phyloP scores from a whole-genome alignment of 2,888 invertebrate species.

The Linyphia triangularis region DNA sequence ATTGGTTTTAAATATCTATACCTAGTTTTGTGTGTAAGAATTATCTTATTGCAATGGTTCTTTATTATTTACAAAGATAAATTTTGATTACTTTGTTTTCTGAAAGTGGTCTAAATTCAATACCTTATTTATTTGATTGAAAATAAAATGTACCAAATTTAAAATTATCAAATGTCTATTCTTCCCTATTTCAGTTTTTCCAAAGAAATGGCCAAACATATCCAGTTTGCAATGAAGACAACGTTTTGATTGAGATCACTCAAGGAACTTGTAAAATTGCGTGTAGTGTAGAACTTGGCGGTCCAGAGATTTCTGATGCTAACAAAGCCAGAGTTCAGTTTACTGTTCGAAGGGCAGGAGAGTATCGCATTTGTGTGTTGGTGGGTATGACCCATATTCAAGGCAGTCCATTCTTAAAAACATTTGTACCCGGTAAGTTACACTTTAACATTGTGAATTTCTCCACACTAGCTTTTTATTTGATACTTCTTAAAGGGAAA shows the following conservation, averaged over 20 bases:
- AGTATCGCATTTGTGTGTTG: conserved; percentile 91
- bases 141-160: too few species aligned
- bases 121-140: too few species aligned
- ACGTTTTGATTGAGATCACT: conserved; percentile 91
- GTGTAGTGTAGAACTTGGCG: conserved; percentile 91
- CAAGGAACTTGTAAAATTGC: conserved; percentile 90
- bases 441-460: too few species aligned
- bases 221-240: conserved; percentile 95
- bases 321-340: conserved; percentile 94
- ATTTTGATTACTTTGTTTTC: background rate
- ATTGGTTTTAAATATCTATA: background rate
- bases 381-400: conserved; percentile 88
- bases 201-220: conserved; percentile 96
- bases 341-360: conserved; percentile 93
- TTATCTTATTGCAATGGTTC: background rate
- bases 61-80: background rate
- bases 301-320: conserved; percentile 89
- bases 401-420: conserved; percentile 91
- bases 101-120: background rate
- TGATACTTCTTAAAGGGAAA: too few species aligned
- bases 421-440: conserved; percentile 86
- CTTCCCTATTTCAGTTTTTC: conserved; percentile 84
- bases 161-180: too few species aligned
- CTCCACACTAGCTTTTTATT: too few species aligned
- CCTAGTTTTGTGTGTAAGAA: background rate